Base-by-base conservation (phyloP, 2,888 invertebrate species). In the Pachydiplax longipennis region DNA sequence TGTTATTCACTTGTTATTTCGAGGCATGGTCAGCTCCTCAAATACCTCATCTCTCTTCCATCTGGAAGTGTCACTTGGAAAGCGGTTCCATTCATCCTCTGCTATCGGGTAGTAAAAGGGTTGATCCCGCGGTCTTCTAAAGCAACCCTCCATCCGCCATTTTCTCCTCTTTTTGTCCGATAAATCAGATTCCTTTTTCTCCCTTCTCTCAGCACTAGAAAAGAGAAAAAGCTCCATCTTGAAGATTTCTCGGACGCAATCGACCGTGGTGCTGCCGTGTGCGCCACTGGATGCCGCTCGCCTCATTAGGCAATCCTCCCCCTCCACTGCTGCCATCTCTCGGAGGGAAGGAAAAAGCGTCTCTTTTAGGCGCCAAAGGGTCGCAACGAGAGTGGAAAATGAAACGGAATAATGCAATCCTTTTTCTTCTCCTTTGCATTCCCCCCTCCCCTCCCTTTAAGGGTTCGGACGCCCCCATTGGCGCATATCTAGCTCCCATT, bases 351-450 rank as follows among this genome's bases (percentile, higher is more conserved):
- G 87, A 87, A 87, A 87, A 83, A 83, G 83, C 83, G 83, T 61
- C 58, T 83, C 83, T 25, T 83, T 83, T 83, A 4, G 87, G 87
- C 87, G 87, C 65, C 87, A 87, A 87, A 61, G 87, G 87, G 87
- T 87, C 87, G 87, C 87, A 37, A 83, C 37, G 18, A 87, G 87
- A 87, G 65, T 87, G 65, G 87, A 35, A 61, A 87, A 87, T 87
- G 87, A 87, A 87, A 87, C 87, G 87, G 87, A 87, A 87, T 87
- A 87, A 87, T 87, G 87, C 87, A 87, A 87, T 87, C 87, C 87
- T 87, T 58, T 31, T 58, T 58, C 83, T 61, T 40, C 65, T 87
- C 35, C 61, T 13, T 87, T 61, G 22, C 53, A n/a, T n/a, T 8
- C 35, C 2, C 61, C 61, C 13, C 87, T 35, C 87, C 37, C 4